A percentile compares a stretch with the other conserved stretches of the same genome.
These are phyloP conservation scores for Anguilla obscura DNA, from an alignment of 2,797 vertebrate species.

Conservation along the genomic window DNA sequence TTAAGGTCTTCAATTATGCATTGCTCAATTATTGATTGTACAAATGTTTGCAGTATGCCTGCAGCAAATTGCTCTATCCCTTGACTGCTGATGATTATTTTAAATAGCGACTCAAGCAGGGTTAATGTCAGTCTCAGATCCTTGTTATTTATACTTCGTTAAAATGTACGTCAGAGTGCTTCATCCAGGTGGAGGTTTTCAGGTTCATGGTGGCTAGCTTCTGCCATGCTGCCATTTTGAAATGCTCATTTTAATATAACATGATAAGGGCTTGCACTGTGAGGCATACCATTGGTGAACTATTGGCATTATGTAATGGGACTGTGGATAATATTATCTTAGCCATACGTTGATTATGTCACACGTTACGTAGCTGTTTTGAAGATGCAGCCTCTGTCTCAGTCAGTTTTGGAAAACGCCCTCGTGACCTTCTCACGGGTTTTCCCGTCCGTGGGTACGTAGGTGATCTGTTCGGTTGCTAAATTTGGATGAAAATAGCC, in stretches of 20 bases:
- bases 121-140: not conserved
- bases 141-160: not conserved
- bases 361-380: not conserved
- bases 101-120: not conserved
- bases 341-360: not conserved
- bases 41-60: not conserved
- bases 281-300: not conserved
- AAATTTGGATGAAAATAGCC: not conserved
- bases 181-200: not conserved
- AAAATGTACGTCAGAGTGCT: not conserved
- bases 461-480: not conserved
- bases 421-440: not conserved
- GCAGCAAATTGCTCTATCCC: not conserved
- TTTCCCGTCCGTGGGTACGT: not conserved
- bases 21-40: not conserved
- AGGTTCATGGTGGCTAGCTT: not conserved
- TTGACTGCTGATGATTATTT: not conserved
- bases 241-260: not conserved
- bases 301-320: not conserved
- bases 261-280: not conserved
- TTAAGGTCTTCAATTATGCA: not conserved
- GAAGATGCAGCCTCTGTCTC: not conserved
- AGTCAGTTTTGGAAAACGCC: not conserved
- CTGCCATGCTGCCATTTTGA: constrained; percentile 4
- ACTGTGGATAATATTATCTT: not conserved